Evolutionary conservation across 1,140 invertebrate species (phyloP), one percentile per base, ranked within the genome.

Genomic region (Heliconius congener): DNA sequence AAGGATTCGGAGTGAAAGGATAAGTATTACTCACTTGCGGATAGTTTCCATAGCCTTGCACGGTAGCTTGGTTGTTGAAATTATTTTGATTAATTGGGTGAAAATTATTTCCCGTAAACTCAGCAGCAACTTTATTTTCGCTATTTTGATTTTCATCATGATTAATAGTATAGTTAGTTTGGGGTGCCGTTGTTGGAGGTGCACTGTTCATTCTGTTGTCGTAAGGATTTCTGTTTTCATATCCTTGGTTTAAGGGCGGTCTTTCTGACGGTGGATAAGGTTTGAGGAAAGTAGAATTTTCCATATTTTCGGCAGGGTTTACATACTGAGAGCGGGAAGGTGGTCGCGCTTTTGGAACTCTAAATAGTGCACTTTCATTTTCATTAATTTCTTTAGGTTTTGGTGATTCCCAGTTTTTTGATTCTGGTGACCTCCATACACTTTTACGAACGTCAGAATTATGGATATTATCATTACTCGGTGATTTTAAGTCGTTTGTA

Each of bases 291-390:
- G 95, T 95, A 3, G 95, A 92, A 78, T 92, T 92, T 78, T 94
- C 93, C 30, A 92, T 81, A 73, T 86, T 88, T 70, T 94, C 92
- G 18, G 92, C 87, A n/a, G 91, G 88, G 83, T 87, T 93, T 0
- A 89, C 79, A 50, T 91, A 88, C 78, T 95, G 94, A 6, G 95
- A 96, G 76, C 96, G 92, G 1, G 96, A 96, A 13, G 96, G 96
- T 30, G 96, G 96, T 84, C 96, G 95, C 4, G 96, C 96, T 88
- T 96, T 96, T 3, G 96, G 96, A 3, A 96, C 95, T 84, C 96
- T 92, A 84, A 97, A 97, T 3, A 96, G 94, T 11, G 95, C 95
- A 42, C 95, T 95, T 81, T 95, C 95, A 82, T 90, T 94, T 82
- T 93, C 92, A 76, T 80, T 66, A 39, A 78, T 23, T 80, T 94